Base-by-base conservation (phyloP, 1,140 invertebrate species). In the Lycorma delicatula region DNA sequence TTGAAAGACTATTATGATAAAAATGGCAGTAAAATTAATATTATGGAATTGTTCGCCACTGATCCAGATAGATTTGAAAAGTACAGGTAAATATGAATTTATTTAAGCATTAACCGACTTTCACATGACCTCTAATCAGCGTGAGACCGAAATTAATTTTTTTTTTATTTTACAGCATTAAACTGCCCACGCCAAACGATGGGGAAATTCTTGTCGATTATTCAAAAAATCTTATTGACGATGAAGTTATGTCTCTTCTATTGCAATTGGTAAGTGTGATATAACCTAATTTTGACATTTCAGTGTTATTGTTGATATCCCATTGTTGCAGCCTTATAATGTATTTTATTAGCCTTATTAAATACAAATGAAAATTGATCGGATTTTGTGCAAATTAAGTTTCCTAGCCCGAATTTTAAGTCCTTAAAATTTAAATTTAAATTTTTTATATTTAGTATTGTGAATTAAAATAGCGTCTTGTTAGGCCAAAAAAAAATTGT, bases 211-310 rank as follows among this genome's bases (percentile, higher is more conserved):
- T 98, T 23, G 66, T 93, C 60, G 97, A 99, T 76, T 99, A 88
- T 73, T 99, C 96, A 11, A 99, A 99, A 74, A 99, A 99, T 74
- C 78, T 93, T 16, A 79, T 98, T 52, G 84, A 91, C 68, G 81
- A 87, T 18, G 82, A 87, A 62, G 81, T 84, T 1, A 76, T 96
- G 61, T 68, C 77, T 3, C 67, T 89, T 7, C 78, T 99, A 4
- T 73, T 97, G 48, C 77, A 90, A 44, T 73, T 98, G 77, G 86
- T 87, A 76, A 72, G 72, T 65, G 60, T 52, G 6, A 20, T 13
- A 11, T 3, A 20, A 44, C 6, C 2, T 44, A 44, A 44, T 44
- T 34, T 34, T 9, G 23, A 2, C 23, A 44, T 44, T 20, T 41
- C n/a, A 9, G 9, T 34, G n/a, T 9, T 34, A 9, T 9, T 34